Conservation (phyloP, 2,113 vertebrate genomes). For the Canis aureus region DNA sequence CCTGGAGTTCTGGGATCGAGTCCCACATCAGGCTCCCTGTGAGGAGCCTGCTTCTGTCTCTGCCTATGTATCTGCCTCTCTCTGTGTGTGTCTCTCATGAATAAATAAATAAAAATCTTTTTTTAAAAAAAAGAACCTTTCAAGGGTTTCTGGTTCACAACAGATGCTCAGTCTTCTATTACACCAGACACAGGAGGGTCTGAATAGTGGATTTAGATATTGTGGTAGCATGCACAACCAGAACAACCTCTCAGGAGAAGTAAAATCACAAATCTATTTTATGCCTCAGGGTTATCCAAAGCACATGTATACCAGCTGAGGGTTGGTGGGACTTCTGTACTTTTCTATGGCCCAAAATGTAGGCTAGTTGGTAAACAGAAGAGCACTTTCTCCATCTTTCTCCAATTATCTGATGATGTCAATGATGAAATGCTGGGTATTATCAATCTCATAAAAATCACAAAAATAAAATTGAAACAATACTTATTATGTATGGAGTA, state of each 20-base stretch:
- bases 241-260: neutral
- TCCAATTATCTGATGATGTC: neutral
- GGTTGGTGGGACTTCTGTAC: neutral
- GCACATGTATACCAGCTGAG: neutral
- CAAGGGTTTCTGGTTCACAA: neutral
- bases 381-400: neutral
- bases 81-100: too few relatives aligned
- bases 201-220: neutral
- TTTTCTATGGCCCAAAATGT: neutral
- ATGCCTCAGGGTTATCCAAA: neutral
- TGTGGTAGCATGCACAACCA: neutral
- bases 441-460: neutral
- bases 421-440: neutral
- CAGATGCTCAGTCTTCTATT: neutral
- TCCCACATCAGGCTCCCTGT: too few relatives aligned
- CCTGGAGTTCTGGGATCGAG: too few relatives aligned
- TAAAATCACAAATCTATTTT: neutral
- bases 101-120: too few relatives aligned
- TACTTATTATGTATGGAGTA: neutral
- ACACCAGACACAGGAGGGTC: neutral
- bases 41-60: too few relatives aligned
- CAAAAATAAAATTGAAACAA: neutral
- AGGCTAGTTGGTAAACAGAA: neutral
- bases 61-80: too few relatives aligned
- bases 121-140: neutral